phyloP scores from a whole-genome alignment of 2,888 invertebrate species.

The Agonopterix arenella region DNA sequence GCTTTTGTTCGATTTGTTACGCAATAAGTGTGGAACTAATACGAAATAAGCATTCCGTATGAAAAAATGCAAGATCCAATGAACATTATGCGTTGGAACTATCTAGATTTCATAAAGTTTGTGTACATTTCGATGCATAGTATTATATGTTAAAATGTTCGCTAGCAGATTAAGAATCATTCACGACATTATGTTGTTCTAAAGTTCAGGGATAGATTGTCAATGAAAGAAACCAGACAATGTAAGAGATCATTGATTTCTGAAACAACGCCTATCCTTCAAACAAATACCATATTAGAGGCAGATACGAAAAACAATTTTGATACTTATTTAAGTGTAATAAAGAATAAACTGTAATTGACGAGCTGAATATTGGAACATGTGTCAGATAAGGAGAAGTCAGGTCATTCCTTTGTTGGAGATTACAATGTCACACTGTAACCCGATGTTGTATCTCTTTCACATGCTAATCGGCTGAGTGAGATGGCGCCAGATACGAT shows the following conservation, averaged over 20 bases:
- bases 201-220: no score
- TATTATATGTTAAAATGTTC: no score
- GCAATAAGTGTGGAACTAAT: background rate
- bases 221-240: no score
- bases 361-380: background rate
- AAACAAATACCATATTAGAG: background rate
- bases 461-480: conserved; percentile 7
- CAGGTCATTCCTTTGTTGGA: conserved; percentile 12
- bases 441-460: conserved; percentile 7
- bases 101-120: no score
- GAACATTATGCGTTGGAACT: no score
- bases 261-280: background rate
- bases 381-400: conserved; percentile 10
- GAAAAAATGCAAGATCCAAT: no score
- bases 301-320: background rate
- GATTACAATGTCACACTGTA: conserved; percentile 12
- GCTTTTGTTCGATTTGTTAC: background rate
- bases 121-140: no score
- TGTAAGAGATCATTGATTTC: no score
- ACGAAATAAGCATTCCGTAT: no score
- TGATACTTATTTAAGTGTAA: background rate
- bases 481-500: conserved; percentile 9
- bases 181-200: no score
- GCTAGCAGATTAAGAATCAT: no score
- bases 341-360: conserved; percentile 1